Evolutionary conservation across 2,888 invertebrate genomes (phyloP).

Genomic region (Drymonia ruficornis): DNA sequence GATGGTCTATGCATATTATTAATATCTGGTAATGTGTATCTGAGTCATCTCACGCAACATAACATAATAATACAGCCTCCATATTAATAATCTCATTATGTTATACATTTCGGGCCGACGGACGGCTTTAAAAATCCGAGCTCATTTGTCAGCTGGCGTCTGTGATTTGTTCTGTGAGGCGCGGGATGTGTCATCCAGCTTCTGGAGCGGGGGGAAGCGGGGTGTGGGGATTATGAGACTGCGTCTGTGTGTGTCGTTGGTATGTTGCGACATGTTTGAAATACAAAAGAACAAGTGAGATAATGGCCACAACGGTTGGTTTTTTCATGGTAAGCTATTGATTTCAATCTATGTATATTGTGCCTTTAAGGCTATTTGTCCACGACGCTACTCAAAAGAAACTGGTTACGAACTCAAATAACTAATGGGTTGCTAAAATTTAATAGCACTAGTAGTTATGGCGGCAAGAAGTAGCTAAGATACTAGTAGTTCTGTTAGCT

Average conservation of each 20-base stretch:
- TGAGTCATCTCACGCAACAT: not conserved
- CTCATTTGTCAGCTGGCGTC: not conserved
- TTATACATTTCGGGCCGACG: not conserved
- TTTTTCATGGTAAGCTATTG: too few relatives aligned
- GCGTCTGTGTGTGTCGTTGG: not conserved
- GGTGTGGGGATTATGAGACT: not conserved
- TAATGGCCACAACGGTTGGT: too few relatives aligned
- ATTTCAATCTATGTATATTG: too few relatives aligned
- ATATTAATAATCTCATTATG: conserved; percentile 5
- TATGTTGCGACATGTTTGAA: not conserved
- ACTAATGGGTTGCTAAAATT: too few relatives aligned
- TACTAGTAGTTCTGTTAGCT: too few relatives aligned
- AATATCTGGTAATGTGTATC: not conserved
- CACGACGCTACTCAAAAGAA: too few relatives aligned
- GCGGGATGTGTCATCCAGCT: not conserved
- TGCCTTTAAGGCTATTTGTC: too few relatives aligned
- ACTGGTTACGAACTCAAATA: too few relatives aligned
- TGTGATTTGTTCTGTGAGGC: not conserved
- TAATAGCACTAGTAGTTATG: too few relatives aligned
- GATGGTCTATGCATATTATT: too few relatives aligned
- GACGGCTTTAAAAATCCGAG: conserved; percentile 2
- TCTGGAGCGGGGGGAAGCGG: not conserved
- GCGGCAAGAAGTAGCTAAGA: too few relatives aligned
- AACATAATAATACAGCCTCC: not conserved
- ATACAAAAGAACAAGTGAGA: not conserved